Conservation (phyloP, 2,888 invertebrate genomes). For the Aphelenchoides bicaudatus region DNA sequence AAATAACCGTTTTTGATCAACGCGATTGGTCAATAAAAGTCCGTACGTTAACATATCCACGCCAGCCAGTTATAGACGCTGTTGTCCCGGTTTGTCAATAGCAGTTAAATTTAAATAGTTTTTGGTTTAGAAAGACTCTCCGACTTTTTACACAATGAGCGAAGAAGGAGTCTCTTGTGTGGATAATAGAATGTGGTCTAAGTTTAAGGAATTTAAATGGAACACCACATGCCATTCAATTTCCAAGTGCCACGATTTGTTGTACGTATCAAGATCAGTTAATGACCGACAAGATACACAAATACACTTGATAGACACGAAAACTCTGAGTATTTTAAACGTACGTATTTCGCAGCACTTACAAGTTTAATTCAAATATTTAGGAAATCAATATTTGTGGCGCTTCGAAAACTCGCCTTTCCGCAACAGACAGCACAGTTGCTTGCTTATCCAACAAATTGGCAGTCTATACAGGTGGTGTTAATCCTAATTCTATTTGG, state of each 20-base stretch:
- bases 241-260: slow-evolving; percentile 1
- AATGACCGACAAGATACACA: background rate
- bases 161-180: background rate
- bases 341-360: background rate
- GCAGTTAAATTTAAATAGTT: background rate
- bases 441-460: background rate
- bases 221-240: background rate
- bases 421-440: background rate
- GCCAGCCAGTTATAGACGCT: background rate
- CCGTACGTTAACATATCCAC: background rate
- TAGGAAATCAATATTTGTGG: background rate
- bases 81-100: background rate
- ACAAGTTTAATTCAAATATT: background rate
- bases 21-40: background rate
- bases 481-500: background rate
- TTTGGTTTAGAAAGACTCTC: background rate
- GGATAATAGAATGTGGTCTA: slow-evolving; percentile 6
- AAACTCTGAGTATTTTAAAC: background rate
- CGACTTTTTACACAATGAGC: background rate
- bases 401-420: background rate
- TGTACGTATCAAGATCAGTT: background rate
- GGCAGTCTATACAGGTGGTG: background rate
- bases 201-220: slow-evolving; percentile 7
- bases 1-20: background rate
- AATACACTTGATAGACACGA: background rate